Conservation (phyloP, 2,888 invertebrate species). For the Hydraecia micacea region DNA sequence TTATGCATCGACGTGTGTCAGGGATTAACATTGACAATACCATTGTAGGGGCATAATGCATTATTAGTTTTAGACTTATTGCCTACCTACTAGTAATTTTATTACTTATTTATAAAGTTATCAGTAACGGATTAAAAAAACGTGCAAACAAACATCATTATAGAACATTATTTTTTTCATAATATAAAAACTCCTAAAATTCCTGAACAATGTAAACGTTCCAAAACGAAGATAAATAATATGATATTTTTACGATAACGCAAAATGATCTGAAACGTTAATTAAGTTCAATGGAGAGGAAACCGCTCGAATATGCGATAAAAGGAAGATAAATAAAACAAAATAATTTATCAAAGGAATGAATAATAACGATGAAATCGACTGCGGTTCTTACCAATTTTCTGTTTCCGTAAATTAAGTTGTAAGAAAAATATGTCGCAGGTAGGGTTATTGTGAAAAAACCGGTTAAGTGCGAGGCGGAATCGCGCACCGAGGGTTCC, state of each 20-base stretch:
- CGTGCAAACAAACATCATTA: neutral
- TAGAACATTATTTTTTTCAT: neutral
- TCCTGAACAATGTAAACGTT: slow-evolving; percentile 9
- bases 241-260: slow-evolving; percentile 29
- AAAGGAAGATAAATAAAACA: slow-evolving; percentile 52
- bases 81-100: neutral
- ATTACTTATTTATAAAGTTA: neutral
- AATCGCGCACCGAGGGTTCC: too few relatives aligned
- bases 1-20: neutral
- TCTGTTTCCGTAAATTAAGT: neutral
- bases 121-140: neutral
- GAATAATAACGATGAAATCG: slow-evolving; percentile 37
- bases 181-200: neutral
- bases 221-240: slow-evolving; percentile 1
- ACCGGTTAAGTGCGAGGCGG: too few relatives aligned
- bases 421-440: neutral
- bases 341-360: slow-evolving; percentile 49
- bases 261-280: slow-evolving; percentile 44
- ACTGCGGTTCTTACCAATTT: neutral
- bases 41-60: neutral
- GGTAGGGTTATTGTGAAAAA: neutral
- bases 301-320: slow-evolving; percentile 41
- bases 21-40: slow-evolving; percentile 5
- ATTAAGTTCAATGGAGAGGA: slow-evolving; percentile 58
- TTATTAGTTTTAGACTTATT: neutral